These are phyloP conservation scores for Eptatretus atami DNA, from an alignment of 2,797 vertebrate genomes.

Conservation along the genomic window DNA sequence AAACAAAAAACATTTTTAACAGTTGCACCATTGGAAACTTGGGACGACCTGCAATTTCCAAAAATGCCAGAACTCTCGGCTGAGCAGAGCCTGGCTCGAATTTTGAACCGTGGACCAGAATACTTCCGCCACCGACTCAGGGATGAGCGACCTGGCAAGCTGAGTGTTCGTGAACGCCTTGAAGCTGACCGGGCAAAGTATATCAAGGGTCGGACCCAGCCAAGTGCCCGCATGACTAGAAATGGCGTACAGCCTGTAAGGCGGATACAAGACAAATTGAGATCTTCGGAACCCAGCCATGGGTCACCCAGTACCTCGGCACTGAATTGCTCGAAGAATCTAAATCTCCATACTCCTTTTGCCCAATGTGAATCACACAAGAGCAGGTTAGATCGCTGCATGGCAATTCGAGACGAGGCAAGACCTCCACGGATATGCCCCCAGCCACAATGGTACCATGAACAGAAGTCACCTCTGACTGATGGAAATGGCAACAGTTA, in stretches of 20 bases:
- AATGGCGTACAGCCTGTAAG: neutral
- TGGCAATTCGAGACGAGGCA: neutral
- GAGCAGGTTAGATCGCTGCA: too few relatives aligned
- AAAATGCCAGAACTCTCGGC: too few relatives aligned
- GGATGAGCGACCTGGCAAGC: neutral
- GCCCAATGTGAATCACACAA: too few relatives aligned
- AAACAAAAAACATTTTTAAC: too few relatives aligned
- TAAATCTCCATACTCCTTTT: neutral
- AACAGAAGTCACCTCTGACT: neutral
- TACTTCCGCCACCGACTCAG: constrained; percentile 2
- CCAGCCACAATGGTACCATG: neutral
- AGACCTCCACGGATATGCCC: neutral
- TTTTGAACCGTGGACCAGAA: constrained; percentile 2
- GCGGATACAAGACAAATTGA: too few relatives aligned
- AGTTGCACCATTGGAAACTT: too few relatives aligned
- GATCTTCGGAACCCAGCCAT: too few relatives aligned
- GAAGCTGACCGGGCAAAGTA: constrained; percentile 4
- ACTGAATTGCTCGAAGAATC: too few relatives aligned
- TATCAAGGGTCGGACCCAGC: neutral
- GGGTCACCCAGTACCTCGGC: too few relatives aligned
- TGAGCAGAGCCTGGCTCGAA: neutral
- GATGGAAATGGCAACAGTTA: neutral
- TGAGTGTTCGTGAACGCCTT: neutral
- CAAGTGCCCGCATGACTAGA: neutral
- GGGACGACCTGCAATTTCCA: too few relatives aligned